A percentile compares a stretch with the other conserved stretches of the same genome.
These are phyloP conservation scores for Esox lucius DNA, from an alignment of 2,797 vertebrate species.

Conservation along the genomic window DNA sequence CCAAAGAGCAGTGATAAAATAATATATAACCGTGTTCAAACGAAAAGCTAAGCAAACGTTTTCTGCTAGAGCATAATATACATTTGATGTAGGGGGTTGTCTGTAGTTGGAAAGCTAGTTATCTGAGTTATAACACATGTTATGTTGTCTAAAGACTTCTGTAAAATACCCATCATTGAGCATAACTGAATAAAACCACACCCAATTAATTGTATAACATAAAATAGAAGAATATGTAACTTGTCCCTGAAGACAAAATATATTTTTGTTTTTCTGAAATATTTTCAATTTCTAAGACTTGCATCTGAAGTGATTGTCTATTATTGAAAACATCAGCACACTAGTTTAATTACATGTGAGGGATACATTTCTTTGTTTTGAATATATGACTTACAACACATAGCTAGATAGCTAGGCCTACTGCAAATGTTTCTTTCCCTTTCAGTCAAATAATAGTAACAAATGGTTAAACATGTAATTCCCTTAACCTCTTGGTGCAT, in stretches of 20 bases:
- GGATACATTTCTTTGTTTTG: conserved; percentile 57
- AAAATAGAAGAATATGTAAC: conserved; percentile 18
- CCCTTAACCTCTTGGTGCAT: background rate
- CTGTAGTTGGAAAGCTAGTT: background rate
- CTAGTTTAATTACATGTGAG: background rate
- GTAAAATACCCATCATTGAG: conserved; percentile 2
- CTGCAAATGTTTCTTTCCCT: background rate
- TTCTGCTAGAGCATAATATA: background rate
- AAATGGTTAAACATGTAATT: background rate
- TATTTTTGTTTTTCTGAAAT: background rate
- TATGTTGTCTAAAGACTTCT: background rate
- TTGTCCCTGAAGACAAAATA: conserved; percentile 20
- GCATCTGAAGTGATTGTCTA: conserved; percentile 2
- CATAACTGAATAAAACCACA: conserved; percentile 19
- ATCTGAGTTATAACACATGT: background rate
- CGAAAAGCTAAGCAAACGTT: background rate
- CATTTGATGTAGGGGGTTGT: background rate
- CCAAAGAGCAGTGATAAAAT: too few species aligned
- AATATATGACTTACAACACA: conserved; percentile 8
- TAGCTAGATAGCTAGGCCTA: background rate
- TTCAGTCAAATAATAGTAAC: conserved; percentile 7
- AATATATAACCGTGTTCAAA: background rate
- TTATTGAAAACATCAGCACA: background rate
- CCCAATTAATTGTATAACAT: conserved; percentile 11
- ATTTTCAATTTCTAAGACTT: background rate